Evolutionary conservation across 2,888 invertebrate genomes (phyloP).

Genomic region (Parnassius apollo): DNA sequence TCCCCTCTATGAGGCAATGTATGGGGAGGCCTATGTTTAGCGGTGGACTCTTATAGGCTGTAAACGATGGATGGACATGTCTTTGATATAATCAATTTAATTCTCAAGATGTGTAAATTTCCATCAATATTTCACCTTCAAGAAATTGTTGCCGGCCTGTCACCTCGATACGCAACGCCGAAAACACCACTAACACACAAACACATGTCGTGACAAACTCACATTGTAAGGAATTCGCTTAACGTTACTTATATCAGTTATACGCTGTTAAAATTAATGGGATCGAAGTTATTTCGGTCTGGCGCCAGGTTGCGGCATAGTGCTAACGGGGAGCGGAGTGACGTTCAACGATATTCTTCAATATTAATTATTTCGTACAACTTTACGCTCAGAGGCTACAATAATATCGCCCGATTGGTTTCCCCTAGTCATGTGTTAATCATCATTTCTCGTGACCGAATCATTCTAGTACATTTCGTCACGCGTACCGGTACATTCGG

Average conservation of each 20-base stretch:
- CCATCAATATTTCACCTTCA: neutral
- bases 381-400: too few species aligned
- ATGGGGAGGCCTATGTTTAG: too few species aligned
- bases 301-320: constrained; percentile 24
- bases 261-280: constrained; percentile 36
- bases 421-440: too few species aligned
- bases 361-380: too few species aligned
- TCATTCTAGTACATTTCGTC: too few species aligned
- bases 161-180: neutral
- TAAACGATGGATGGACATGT: neutral
- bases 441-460: too few species aligned
- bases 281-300: constrained; percentile 12
- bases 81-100: neutral
- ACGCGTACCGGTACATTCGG: too few species aligned
- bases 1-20: too few species aligned
- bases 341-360: neutral
- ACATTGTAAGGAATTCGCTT: constrained; percentile 37
- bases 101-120: neutral
- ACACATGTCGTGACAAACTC: constrained; percentile 44
- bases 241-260: constrained; percentile 46
- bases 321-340: constrained; percentile 27
- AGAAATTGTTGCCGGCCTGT: neutral
- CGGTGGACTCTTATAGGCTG: too few species aligned
- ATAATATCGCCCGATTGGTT: too few species aligned
- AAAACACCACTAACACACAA: constrained; percentile 20